phyloP scores from a whole-genome alignment of 2,888 invertebrate species.

The Beris chalybata region DNA sequence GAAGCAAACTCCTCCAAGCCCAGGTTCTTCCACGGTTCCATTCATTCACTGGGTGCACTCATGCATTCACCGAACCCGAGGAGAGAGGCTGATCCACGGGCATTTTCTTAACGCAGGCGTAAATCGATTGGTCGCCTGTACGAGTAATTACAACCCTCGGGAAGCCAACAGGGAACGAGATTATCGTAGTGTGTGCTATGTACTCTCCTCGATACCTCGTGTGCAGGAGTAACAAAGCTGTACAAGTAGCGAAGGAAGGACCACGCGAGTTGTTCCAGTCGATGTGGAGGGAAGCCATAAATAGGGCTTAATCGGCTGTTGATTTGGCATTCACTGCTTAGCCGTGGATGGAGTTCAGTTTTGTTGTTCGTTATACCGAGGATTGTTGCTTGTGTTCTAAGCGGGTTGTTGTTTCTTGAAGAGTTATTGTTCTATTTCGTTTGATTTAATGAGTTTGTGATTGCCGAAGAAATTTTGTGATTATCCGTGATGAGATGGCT shows the following conservation, averaged over 20 bases:
- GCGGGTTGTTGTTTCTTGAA: not conserved
- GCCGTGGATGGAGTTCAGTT: conserved; percentile 44
- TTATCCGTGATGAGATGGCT: conserved; percentile 37
- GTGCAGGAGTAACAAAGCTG: conserved; percentile 2
- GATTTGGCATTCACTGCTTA: conserved; percentile 56
- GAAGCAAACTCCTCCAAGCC: not conserved
- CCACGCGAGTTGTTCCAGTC: conserved; percentile 13
- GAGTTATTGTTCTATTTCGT: not conserved
- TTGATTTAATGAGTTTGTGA: not conserved
- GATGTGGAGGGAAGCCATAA: conserved; percentile 26
- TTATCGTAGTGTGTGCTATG: not conserved
- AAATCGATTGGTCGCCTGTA: conserved; percentile 36
- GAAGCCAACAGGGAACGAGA: conserved; percentile 29
- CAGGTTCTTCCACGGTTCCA: not conserved
- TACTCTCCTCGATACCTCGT: not conserved
- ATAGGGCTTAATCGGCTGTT: conserved; percentile 23
- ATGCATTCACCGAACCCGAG: not conserved
- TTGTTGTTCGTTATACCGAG: not conserved
- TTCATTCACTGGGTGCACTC: conserved; percentile 8
- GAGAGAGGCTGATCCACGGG: not conserved
- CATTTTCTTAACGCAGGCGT: conserved; percentile 36
- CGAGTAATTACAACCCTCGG: conserved; percentile 7
- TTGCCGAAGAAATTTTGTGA: too few relatives aligned
- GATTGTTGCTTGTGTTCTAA: not conserved
- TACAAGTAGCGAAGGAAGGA: not conserved